Conservation (phyloP, 2,888 invertebrate species). For the Apamea monoglypha region DNA sequence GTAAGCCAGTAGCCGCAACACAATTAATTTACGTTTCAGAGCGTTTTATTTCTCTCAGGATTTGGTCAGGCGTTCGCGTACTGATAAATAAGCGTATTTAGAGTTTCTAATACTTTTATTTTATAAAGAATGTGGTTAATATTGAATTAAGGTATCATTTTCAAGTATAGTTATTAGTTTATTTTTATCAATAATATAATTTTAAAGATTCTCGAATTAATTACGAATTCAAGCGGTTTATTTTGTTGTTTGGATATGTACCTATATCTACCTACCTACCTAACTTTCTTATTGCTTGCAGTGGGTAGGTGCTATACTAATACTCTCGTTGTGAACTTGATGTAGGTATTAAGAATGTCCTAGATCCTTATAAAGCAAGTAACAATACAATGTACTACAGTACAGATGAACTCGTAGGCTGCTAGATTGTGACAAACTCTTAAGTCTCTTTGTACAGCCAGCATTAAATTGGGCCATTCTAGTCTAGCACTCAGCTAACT, state of each 20-base stretch:
- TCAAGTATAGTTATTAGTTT: background rate
- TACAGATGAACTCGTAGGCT: background rate
- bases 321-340: background rate
- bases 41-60: background rate
- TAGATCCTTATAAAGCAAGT: background rate
- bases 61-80: slow-evolving; percentile 22
- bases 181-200: background rate
- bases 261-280: background rate
- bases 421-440: background rate
- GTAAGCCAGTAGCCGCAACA: background rate
- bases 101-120: background rate
- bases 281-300: background rate
- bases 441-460: background rate
- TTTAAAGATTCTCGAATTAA: background rate
- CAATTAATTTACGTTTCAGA: background rate
- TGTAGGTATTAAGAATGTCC: background rate
- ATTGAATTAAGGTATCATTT: background rate
- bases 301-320: too few species aligned
- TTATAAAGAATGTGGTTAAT: background rate
- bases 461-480: background rate
- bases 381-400: background rate
- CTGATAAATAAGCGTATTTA: too few species aligned
- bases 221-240: background rate
- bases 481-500: background rate
- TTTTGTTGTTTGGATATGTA: background rate